These are phyloP conservation scores for Sternarchorhynchus goeldii DNA, from an alignment of 2,797 vertebrate species.

Conservation along the genomic window DNA sequence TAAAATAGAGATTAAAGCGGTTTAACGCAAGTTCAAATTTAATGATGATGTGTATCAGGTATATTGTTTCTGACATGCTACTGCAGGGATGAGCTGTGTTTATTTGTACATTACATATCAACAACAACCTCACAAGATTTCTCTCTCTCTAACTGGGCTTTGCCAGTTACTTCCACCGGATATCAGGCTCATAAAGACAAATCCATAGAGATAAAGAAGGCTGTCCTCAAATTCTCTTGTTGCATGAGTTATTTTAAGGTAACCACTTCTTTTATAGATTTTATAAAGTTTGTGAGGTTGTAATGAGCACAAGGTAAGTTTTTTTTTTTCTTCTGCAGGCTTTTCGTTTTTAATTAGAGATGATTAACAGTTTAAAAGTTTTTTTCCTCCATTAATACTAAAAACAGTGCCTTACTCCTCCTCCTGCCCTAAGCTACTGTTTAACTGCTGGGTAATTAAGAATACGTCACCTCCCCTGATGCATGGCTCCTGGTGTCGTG, in stretches of 20 bases:
- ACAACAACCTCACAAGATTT: conserved; percentile 7
- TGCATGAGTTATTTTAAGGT: conserved; percentile 40
- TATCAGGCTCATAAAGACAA: not conserved
- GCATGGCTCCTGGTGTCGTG: conserved; percentile 14
- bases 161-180: conserved; percentile 25
- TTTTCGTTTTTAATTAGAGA: conserved; percentile 15
- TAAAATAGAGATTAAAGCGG: not conserved
- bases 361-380: conserved; percentile 21
- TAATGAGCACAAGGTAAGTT: conserved; percentile 22
- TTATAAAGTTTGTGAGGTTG: conserved; percentile 32
- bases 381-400: conserved; percentile 13
- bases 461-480: conserved; percentile 7
- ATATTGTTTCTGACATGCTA: too few relatives aligned
- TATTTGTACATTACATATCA: conserved; percentile 18
- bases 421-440: not conserved
- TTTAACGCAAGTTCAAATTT: not conserved
- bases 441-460: conserved; percentile 28
- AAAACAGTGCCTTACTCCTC: not conserved
- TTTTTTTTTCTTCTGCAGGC: conserved; percentile 5
- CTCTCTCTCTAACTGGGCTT: conserved; percentile 23
- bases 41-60: not conserved
- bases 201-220: conserved; percentile 34
- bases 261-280: not conserved
- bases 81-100: not conserved
- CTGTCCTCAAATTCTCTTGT: conserved; percentile 39